These are phyloP conservation scores for Semotilus atromaculatus DNA, from an alignment of 2,797 vertebrate species.

Conservation along the genomic window DNA sequence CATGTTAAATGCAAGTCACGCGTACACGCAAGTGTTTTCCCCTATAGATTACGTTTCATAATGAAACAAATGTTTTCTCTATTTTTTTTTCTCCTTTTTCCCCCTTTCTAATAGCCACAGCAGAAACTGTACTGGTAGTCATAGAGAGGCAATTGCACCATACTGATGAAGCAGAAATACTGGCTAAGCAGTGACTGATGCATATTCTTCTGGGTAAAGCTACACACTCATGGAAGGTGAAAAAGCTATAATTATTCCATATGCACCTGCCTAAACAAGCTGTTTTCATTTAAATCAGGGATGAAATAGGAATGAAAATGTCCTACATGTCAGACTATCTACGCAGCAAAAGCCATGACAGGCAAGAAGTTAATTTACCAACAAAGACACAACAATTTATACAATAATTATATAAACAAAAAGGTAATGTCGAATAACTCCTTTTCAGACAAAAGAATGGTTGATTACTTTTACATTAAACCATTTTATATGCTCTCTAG, in stretches of 20 bases:
- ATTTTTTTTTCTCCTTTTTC: slow-evolving; percentile 27
- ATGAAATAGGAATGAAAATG: slow-evolving; percentile 35
- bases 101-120: slow-evolving; percentile 33
- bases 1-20: slow-evolving; percentile 41
- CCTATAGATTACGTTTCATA: slow-evolving; percentile 46
- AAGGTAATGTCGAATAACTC: neutral
- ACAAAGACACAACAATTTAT: neutral
- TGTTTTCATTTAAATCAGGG: slow-evolving; percentile 31
- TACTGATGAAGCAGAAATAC: slow-evolving; percentile 56
- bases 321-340: slow-evolving; percentile 14
- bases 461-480: neutral
- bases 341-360: neutral
- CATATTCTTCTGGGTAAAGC: slow-evolving; percentile 45
- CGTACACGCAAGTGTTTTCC: slow-evolving; percentile 11
- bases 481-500: neutral
- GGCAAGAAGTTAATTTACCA: neutral
- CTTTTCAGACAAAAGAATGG: neutral
- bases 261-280: slow-evolving; percentile 23
- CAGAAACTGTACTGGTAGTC: slow-evolving; percentile 26
- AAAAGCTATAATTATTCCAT: slow-evolving; percentile 44
- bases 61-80: slow-evolving; percentile 42
- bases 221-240: slow-evolving; percentile 49
- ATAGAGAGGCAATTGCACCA: slow-evolving; percentile 43
- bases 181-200: slow-evolving; percentile 41
- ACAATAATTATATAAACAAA: neutral